Base-by-base conservation (phyloP, 2,888 invertebrate genomes). In the Cyclophora punctaria region DNA sequence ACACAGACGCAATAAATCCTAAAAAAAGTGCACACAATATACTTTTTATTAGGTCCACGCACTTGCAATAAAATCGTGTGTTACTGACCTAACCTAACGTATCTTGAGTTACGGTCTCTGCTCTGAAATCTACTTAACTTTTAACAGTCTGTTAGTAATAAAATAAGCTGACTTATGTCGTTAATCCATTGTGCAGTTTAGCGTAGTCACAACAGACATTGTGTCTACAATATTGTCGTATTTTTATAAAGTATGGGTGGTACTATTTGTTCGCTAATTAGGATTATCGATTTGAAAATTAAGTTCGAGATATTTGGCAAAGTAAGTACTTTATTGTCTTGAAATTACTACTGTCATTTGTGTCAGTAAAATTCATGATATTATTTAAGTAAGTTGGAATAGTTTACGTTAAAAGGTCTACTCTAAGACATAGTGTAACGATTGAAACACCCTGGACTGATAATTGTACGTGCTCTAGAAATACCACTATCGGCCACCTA, bases 101-200 rank as follows among this genome's bases (percentile, higher is more conserved):
- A 64, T 59, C 60, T 61, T 50, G 6, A 33, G 6, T 44, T 44
- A 48, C 44, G 44, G 44, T 34, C 5, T 4, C 7, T 2, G 7
- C 52, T 59, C 53, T 54, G 61, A 62, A 57, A 60, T 65, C 58
- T 63, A 71, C 72, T 73, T 67, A 69, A 69, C 68, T 75, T 74
- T 73, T 73, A 71, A 67, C 70, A 64, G 66, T 67, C 60, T 37
- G 46, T 37, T 20, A 48, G 72, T 65, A 73, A 73, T 79, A 80
- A 80, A 80, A 74, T 66, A 67, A 70, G 75, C 75, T 70, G 73
- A 74, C 72, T 74, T 71, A 63, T 62, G 78, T 73, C 79, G 80
- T 81, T 81, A 79, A 78, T 77, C 73, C 75, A 75, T 76, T 78
- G 76, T 75, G 71, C 64, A 72, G 67, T 75, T 76, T 69, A 70